Base-by-base conservation (phyloP, 2,888 invertebrate genomes). In the Tetragonula carbonaria region DNA sequence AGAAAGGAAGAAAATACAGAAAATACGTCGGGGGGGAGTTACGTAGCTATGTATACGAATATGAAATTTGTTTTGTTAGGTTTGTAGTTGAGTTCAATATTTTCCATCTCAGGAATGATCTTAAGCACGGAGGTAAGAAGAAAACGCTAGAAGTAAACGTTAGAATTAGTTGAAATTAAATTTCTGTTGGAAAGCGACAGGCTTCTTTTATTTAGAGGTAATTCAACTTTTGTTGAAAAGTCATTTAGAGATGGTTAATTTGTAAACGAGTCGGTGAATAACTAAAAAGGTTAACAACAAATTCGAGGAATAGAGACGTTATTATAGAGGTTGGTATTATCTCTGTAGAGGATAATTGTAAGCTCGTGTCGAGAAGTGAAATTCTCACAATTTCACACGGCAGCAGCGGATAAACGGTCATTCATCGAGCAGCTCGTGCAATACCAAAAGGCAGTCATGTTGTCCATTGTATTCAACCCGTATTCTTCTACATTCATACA, bases 381-480 rank as follows among this genome's bases (percentile, higher is more conserved):
- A 57, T n/a, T 21, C 14, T 57, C 28, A 5, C 13, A 57, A n/a
- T 16, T 67, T n/a, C 14, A 50, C 16, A 2, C 16, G 38, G 21
- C 66, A 28, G 33, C 2, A n/a, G 8, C 16, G n/a, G 21, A 28
- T 13, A 63, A 28, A 21, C 63, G 68, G 66, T 80, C 76, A 73
- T 83, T 83, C 63, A 65, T 38, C n/a, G 81, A 57, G 68, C 68
- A 76, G 55, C 67, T 45, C 38, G 67, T n/a, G 51, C n/a, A 14
- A 62, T 51, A 51, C 23, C 59, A 51, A 50, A 62, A 57, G 55
- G 13, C 74, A 55, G 74, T 76, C 74, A 78, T 67, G 53, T 65
- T 33, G 57, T 76, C 76, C 80, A 76, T 85, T 59, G 67, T 74
- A 67, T 18, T 51, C 73, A 28, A 73, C 70, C 65, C 75, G 68